phyloP scores from a whole-genome alignment of 30 jellyfish, hydroid and myxozoan species.

The Sanderia malayensis region DNA sequence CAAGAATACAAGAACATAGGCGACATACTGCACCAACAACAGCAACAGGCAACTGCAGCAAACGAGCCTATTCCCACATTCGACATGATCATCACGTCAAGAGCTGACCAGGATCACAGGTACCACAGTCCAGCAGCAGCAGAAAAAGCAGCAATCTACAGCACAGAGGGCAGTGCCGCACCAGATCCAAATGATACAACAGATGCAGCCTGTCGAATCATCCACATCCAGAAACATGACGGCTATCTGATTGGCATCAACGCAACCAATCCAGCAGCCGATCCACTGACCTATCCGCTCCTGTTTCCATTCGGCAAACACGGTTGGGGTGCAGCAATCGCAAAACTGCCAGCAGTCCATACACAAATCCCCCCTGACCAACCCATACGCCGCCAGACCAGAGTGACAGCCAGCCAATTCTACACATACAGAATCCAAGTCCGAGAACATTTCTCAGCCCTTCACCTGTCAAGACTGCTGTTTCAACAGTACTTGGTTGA shows the following conservation, averaged over 20 bases:
- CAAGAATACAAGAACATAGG: neutral
- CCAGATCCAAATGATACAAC: neutral
- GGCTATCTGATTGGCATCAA: neutral
- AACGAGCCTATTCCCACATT: no score
- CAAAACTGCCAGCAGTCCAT: no score
- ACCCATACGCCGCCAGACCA: no score
- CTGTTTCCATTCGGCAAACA: neutral
- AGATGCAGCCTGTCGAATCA: no score
- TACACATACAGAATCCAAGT: no score
- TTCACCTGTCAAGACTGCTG: no score
- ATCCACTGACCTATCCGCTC: neutral
- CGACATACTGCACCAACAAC: neutral
- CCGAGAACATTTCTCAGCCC: no score
- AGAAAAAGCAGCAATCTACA: neutral
- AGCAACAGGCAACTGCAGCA: no score
- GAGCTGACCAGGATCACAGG: neutral
- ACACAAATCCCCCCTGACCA: no score
- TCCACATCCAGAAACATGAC: neutral
- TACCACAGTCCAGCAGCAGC: neutral
- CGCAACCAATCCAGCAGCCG: neutral
- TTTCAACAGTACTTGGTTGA: no score
- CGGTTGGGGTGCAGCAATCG: no score
- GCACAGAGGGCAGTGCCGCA: neutral
- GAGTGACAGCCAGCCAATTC: no score
- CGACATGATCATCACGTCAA: neutral